Percentiles rank a stretch among this genome's conserved stretches.
Conservation (phyloP, 2,113 vertebrate genomes). For the Loxodonta africana region DNA sequence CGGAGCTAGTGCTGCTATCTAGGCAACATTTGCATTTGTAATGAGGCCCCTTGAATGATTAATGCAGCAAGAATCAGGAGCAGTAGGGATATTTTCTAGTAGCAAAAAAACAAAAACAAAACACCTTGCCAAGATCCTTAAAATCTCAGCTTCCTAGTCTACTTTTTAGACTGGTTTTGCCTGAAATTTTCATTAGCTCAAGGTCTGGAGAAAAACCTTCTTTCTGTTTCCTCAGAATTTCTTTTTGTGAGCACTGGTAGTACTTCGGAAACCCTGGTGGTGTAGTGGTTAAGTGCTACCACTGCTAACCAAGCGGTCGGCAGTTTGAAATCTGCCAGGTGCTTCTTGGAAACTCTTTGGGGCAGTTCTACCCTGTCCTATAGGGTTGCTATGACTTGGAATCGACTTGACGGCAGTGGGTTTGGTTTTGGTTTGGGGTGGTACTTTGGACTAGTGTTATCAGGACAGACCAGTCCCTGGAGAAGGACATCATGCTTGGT, state of each 20-base stretch:
- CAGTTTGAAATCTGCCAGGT: no score
- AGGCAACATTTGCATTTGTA: not conserved
- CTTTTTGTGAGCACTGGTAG: not conserved
- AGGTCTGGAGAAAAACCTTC: not conserved
- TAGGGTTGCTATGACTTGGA: no score
- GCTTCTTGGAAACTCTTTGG: no score
- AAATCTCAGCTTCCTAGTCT: not conserved
- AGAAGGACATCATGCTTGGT: not conserved
- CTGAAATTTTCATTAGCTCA: not conserved
- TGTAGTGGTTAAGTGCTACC: no score
- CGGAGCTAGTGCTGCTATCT: not conserved
- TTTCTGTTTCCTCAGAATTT: constrained; percentile 9
- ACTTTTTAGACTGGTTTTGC: not conserved
- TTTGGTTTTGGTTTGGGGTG: not conserved
- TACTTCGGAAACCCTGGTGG: not conserved
- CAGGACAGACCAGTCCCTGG: not conserved
- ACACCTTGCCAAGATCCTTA: not conserved
- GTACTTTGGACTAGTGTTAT: not conserved
- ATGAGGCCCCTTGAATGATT: not conserved
- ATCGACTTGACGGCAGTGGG: no score
- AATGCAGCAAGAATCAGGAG: not conserved
- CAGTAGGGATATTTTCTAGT: not conserved
- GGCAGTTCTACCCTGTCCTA: no score
- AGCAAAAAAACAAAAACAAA: no score
- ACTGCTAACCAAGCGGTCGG: no score